Conservation (phyloP, 1,140 invertebrate genomes). For the Cotesia typhae region DNA sequence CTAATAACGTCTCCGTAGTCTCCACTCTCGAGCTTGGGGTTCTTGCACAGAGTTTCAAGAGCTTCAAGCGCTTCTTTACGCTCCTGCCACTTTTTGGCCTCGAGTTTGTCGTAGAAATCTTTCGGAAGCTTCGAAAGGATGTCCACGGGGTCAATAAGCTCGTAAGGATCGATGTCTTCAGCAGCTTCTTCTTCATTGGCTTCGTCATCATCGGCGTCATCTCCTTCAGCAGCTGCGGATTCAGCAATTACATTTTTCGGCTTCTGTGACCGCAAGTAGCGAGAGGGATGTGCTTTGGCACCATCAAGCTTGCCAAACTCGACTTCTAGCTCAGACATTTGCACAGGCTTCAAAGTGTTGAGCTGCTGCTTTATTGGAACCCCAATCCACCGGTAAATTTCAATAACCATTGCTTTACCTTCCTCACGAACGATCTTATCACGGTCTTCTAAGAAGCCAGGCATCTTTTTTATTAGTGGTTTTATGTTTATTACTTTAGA, state of each 20-base stretch:
- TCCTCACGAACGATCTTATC: conserved; percentile 94
- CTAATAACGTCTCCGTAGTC: conserved; percentile 93
- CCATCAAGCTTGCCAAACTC: conserved; percentile 81
- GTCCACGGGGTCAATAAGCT: conserved; percentile 90
- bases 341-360: conserved; percentile 85
- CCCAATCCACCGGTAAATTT: conserved; percentile 94
- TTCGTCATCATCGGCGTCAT: conserved; percentile 68
- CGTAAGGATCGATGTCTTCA: conserved; percentile 88
- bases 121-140: conserved; percentile 92
- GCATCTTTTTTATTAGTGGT: conserved; percentile 87
- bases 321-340: conserved; percentile 86
- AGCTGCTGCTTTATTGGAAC: conserved; percentile 87
- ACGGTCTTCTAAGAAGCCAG: conserved; percentile 85
- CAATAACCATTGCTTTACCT: conserved; percentile 86
- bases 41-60: conserved; percentile 81
- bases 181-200: conserved; percentile 69
- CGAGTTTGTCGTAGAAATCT: conserved; percentile 95
- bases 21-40: conserved; percentile 88
- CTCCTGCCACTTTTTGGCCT: conserved; percentile 98
- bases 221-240: conserved; percentile 63
- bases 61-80: conserved; percentile 89
- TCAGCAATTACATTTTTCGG: conserved; percentile 73
- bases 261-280: conserved; percentile 91
- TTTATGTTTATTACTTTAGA: conserved; percentile 91
- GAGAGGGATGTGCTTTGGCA: conserved; percentile 76